These are phyloP conservation scores for Clarias pachynema DNA, from an alignment of 2,797 vertebrate species.

Conservation along the genomic window DNA sequence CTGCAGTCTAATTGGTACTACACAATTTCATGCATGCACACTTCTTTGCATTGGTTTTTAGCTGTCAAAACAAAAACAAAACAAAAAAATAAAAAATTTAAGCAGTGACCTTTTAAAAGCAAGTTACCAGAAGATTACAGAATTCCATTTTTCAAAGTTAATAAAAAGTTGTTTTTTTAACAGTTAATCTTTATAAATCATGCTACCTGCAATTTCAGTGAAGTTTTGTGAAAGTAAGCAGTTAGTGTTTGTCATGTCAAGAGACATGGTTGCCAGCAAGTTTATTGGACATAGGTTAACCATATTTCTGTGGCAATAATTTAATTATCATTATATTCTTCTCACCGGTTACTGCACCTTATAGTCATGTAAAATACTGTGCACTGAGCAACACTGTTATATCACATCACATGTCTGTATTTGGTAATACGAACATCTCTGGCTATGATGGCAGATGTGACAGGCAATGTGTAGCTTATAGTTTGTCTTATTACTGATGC, in stretches of 20 bases:
- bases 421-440: background rate
- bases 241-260: no score
- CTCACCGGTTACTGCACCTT: background rate
- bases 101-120: background rate
- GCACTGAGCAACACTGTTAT: background rate
- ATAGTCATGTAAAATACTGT: background rate
- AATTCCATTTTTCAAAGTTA: background rate
- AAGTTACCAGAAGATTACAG: background rate
- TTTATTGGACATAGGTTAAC: background rate
- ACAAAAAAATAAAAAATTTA: background rate
- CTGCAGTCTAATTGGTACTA: no score
- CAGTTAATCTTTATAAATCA: background rate
- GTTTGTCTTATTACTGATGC: background rate
- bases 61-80: no score
- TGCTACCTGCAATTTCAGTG: background rate
- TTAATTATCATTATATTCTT: no score
- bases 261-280: background rate
- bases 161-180: background rate
- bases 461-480: no score
- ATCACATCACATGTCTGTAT: no score
- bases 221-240: no score
- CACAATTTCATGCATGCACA: background rate
- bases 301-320: background rate
- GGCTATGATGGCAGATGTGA: background rate
- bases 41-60: background rate